phyloP scores from a whole-genome alignment of 1,140 invertebrate genomes.

The Lasioglossum albipes region DNA sequence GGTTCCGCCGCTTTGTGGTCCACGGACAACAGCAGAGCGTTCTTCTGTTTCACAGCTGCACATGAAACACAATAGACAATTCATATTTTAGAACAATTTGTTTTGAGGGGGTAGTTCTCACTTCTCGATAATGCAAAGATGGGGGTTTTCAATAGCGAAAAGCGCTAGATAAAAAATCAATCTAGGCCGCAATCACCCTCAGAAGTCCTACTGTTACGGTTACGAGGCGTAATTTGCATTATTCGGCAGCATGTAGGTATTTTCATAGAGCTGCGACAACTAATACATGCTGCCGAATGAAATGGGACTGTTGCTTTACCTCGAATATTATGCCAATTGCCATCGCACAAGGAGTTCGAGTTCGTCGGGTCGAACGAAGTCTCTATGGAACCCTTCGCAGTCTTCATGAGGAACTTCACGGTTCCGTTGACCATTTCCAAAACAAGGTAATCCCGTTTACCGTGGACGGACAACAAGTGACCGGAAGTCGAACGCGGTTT shows the following conservation, averaged over 20 bases:
- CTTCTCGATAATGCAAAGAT: too few relatives aligned
- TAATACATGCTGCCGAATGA: too few relatives aligned
- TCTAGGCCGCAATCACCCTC: too few relatives aligned
- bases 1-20: slow-evolving; percentile 86
- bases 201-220: too few relatives aligned
- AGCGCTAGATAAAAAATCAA: too few relatives aligned
- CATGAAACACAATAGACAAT: slow-evolving; percentile 24
- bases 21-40: slow-evolving; percentile 89
- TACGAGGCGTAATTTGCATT: too few relatives aligned
- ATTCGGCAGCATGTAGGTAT: too few relatives aligned
- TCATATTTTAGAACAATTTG: not conserved
- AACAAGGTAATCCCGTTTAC: slow-evolving; percentile 89
- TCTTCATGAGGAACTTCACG: slow-evolving; percentile 91
- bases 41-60: slow-evolving; percentile 91
- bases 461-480: slow-evolving; percentile 90
- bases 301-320: slow-evolving; percentile 79
- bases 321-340: slow-evolving; percentile 94
- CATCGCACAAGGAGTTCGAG: slow-evolving; percentile 92
- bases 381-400: slow-evolving; percentile 89
- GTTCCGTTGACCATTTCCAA: slow-evolving; percentile 93
- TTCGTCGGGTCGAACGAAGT: slow-evolving; percentile 86
- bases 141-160: too few relatives aligned
- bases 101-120: too few relatives aligned
- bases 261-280: too few relatives aligned
- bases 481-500: slow-evolving; percentile 92